Base-by-base conservation (phyloP, 2,113 vertebrate genomes). In the Psammodynastes pulverulentus region DNA sequence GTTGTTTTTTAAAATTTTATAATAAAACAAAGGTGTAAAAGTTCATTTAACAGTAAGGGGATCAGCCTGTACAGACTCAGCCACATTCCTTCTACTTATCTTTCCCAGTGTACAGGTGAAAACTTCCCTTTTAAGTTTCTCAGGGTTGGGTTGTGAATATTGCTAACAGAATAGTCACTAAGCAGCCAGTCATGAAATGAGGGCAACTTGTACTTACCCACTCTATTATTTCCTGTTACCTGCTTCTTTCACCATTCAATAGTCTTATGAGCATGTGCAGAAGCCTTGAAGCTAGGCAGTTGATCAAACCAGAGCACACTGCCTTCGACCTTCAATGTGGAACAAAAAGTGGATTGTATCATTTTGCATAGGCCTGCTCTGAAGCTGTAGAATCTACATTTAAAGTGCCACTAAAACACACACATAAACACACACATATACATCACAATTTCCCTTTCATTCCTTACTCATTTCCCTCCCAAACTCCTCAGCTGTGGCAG, bases 401-500 rank as follows among this genome's bases (percentile, higher is more conserved):
- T 86, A 56, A 94, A 94, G 67, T 53, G 43, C 86, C 54, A 89
- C 2, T 58, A 19, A 86, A 51, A 96, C 17, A 15, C 72, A 86
- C 6, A 79, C 0, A 17, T 8, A 56, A 67, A 1, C 39, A 89
- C 51, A 91, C 72, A 21, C 34, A 21, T 9, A 43, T 79, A 43
- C 7, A 21, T 39, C 72, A 79, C 34, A 46, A 46, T 34, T 46
- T 9, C 43, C 12, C 84, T 26, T 56, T 89, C 43, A 7, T 48
- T 90, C 58, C 92, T 62, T 94, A 23, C 87, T 39, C 52, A 9
- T 79, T 34, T n/a, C 46, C 93, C 95, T 24, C 53, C 8, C 52
- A 17, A 51, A 29, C 72, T 62, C 72, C 95, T 95, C 95, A 97
- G 96, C 95, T 96, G 96, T 96, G 96, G 95, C 94, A 97, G 97